These are phyloP conservation scores for Achroia grisella DNA, from an alignment of 1,140 invertebrate species.

Conservation along the genomic window DNA sequence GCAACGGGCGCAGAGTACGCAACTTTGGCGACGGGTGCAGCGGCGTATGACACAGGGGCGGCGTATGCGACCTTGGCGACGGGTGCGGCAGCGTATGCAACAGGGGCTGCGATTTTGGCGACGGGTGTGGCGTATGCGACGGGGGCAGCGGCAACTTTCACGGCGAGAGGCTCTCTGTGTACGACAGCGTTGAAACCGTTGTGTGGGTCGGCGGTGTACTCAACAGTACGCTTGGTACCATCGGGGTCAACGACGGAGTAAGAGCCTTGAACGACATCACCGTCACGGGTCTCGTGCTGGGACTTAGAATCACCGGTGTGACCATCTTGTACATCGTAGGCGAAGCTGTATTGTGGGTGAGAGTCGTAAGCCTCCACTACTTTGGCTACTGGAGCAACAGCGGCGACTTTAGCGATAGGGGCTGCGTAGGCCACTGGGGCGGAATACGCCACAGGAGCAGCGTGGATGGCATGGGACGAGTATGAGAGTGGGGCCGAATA, in stretches of 20 bases:
- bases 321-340: constrained; percentile 78
- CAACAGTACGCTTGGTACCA: constrained; percentile 77
- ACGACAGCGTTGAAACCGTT: constrained; percentile 73
- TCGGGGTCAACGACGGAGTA: constrained; percentile 79
- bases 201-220: constrained; percentile 76
- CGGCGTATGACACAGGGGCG: constrained; percentile 21
- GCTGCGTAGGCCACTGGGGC: constrained; percentile 26
- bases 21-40: constrained; percentile 22
- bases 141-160: constrained; percentile 25
- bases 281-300: constrained; percentile 78
- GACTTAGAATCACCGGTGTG: constrained; percentile 79
- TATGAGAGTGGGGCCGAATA: constrained; percentile 33
- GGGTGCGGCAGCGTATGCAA: constrained; percentile 27
- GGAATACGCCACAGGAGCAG: constrained; percentile 12
- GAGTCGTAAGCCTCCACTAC: constrained; percentile 53
- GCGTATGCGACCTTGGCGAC: constrained; percentile 15
- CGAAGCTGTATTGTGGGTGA: constrained; percentile 77
- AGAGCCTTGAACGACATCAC: constrained; percentile 76
- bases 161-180: constrained; percentile 40
- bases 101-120: constrained; percentile 29
- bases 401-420: constrained; percentile 26
- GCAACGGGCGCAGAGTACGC: not conserved
- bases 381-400: constrained; percentile 23
- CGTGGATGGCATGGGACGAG: constrained; percentile 14
- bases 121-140: constrained; percentile 27